Conservation (phyloP, 2,888 invertebrate species). For the Caenorhabditis zanzibari region DNA sequence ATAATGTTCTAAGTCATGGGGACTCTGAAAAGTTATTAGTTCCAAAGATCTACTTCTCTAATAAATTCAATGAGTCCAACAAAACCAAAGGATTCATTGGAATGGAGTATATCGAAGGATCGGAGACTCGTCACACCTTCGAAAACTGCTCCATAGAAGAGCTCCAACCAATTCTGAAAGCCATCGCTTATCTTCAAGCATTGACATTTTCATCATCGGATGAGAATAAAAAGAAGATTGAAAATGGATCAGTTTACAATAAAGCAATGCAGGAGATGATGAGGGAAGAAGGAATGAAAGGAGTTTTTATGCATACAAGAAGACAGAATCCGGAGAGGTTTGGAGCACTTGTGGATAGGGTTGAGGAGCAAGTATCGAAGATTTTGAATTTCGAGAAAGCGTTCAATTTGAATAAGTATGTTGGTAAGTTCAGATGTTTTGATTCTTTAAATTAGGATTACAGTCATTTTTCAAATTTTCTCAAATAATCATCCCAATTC, state of each 20-base stretch:
- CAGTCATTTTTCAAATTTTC: background rate
- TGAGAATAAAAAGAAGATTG: background rate
- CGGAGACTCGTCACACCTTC: background rate
- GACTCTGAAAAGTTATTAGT: background rate
- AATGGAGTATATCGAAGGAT: slow-evolving; percentile 33
- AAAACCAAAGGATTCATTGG: slow-evolving; percentile 18
- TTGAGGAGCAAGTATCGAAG: background rate
- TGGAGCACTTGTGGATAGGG: background rate
- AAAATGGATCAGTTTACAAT: background rate
- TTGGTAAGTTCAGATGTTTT: slow-evolving; percentile 52
- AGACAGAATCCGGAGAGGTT: slow-evolving; percentile 1
- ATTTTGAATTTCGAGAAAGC: slow-evolving; percentile 26
- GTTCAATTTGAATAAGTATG: slow-evolving; percentile 27
- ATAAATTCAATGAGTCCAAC: background rate
- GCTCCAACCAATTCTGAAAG: slow-evolving; percentile 15
- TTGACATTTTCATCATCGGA: background rate
- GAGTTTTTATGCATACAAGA: slow-evolving; percentile 1
- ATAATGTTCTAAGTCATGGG: background rate
- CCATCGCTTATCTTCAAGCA: slow-evolving; percentile 18
- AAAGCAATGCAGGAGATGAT: background rate
- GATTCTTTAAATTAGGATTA: background rate
- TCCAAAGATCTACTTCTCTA: slow-evolving; percentile 5
- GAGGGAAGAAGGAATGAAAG: background rate
- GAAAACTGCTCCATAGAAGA: background rate
- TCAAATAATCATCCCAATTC: too few relatives aligned